Conservation (phyloP, 2,797 vertebrate species). For the Phataginus tricuspis region DNA sequence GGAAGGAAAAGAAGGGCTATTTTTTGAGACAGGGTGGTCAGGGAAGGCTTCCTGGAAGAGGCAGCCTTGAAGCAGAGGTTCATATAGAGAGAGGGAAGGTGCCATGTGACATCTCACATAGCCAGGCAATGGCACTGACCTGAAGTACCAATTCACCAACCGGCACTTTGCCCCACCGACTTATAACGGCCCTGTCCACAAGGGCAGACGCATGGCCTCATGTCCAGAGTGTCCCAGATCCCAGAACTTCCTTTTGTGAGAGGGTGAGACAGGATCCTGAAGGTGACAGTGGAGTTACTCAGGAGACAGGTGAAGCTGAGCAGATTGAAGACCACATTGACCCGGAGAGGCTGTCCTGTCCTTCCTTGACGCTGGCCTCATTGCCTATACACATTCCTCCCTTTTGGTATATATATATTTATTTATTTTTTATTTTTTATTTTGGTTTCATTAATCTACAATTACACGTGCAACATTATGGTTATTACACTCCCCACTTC, state of each 20-base stretch:
- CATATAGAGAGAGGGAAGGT: not conserved
- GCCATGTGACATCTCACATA: not conserved
- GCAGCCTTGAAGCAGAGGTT: not conserved
- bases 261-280: not conserved
- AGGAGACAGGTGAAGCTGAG: not conserved
- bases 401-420: not conserved
- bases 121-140: not conserved
- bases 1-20: not conserved
- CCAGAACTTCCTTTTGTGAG: not conserved
- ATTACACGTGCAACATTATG: too few species aligned
- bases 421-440: too few species aligned
- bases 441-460: too few species aligned
- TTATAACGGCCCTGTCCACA: fast-evolving
- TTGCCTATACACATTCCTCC: not conserved
- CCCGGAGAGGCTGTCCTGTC: not conserved
- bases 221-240: not conserved
- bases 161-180: not conserved
- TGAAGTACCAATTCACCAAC: not conserved
- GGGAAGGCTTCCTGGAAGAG: not conserved
- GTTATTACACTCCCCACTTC: too few species aligned
- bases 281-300: not conserved
- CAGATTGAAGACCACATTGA: not conserved
- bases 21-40: not conserved
- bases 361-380: not conserved
- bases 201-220: not conserved